These are phyloP conservation scores for Oreochromis spilurus DNA, from an alignment of 2,113 vertebrate species.

Conservation along the genomic window DNA sequence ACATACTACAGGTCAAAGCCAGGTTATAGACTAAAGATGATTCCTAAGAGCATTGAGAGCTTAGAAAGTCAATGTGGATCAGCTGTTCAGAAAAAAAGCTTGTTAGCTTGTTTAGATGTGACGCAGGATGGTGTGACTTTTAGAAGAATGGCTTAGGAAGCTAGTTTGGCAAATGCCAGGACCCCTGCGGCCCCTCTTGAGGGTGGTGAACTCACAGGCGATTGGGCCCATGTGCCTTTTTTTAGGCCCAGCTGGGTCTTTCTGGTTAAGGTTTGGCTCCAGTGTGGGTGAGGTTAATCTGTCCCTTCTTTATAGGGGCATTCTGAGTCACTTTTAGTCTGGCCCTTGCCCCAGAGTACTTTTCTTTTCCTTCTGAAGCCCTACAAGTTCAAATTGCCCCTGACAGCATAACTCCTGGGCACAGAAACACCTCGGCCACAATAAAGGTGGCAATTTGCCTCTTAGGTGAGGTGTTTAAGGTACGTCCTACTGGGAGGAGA, in stretches of 20 bases:
- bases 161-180: not conserved
- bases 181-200: not conserved
- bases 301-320: not conserved
- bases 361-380: not conserved
- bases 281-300: not conserved
- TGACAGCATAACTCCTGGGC: not conserved
- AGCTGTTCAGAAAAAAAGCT: not conserved
- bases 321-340: not conserved
- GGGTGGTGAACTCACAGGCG: not conserved
- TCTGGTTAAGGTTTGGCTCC: not conserved
- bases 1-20: not conserved
- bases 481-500: not conserved
- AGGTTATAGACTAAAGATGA: not conserved
- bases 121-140: not conserved
- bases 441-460: not conserved
- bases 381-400: not conserved
- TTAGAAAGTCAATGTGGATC: not conserved
- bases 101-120: not conserved
- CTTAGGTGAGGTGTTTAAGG: not conserved
- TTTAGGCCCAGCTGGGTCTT: not conserved
- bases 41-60: not conserved
- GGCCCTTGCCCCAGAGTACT: not conserved
- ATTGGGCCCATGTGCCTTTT: not conserved
- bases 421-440: not conserved
- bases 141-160: not conserved